Base-by-base conservation (phyloP, 2,888 invertebrate genomes). In the Dascillus cervinus region DNA sequence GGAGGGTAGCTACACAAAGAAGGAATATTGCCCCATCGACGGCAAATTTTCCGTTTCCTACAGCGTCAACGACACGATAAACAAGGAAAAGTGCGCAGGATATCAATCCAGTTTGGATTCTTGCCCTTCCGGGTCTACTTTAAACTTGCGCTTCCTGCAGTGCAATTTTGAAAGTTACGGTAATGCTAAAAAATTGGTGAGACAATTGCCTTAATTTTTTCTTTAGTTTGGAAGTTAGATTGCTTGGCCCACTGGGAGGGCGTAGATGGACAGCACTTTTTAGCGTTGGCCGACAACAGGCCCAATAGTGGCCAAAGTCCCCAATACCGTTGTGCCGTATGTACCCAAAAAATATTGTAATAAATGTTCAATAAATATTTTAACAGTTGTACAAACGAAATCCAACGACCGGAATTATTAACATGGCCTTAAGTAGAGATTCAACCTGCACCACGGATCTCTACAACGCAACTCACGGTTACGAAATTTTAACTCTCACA, bases 191-290 rank as follows among this genome's bases (percentile, higher is more conserved):
- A 38, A 32, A 37, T 21, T 32, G 39, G 32, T 34, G 38, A 27
- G 30, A 33, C 34, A 32, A 29, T n/a, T n/a, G 3, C 34, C 25
- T 19, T 27, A 28, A 15, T n/a, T 13, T 30, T 24, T 43, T 39
- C 43, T 49, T 26, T 55, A 72, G 75, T 74, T 47, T 62, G 75
- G 32, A 70, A 66, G 32, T 75, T 75, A 48, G 71, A 75, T 44
- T 79, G 79, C 53, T 57, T 79, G 41, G 79, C 76, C 13, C 71
- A 72, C 47, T 79, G 79, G 79, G 64, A 67, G 35, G 73, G 72
- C 6, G 59, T 66, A 3, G 65, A 68, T 38, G 68, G 70, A 11
- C 69, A 75, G 44, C 66, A 66, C 15, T 78, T 71, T 54, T 55
- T 79, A 34, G 72, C 75, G 4, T 64, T 77, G 34, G 59, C 69